Percentiles rank a stretch among this genome's conserved stretches.
Evolutionary conservation across 2,797 vertebrate genomes (phyloP).

Genomic region (Holocentrus rufus): DNA sequence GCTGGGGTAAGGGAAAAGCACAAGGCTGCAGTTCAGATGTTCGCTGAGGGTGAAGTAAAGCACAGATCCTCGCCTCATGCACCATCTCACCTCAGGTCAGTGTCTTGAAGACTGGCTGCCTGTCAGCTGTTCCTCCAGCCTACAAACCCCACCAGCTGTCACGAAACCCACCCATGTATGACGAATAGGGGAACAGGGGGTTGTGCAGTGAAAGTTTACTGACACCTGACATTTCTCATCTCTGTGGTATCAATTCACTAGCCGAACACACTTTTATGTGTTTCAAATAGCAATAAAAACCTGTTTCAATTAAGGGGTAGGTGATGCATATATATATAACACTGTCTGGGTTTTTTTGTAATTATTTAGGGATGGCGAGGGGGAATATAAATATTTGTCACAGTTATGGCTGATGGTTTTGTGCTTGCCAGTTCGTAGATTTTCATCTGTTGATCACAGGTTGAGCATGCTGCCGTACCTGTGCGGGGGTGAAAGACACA

Average conservation of each 20-base stretch:
- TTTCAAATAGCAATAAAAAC: background rate
- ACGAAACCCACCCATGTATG: constrained; percentile 36
- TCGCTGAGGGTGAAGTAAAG: constrained; percentile 15
- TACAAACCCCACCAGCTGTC: constrained; percentile 53
- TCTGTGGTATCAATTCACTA: background rate
- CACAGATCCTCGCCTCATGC: constrained; percentile 39
- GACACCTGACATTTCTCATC: background rate
- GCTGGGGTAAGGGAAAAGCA: constrained; percentile 33
- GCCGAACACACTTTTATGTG: background rate
- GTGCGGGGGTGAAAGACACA: constrained; percentile 77
- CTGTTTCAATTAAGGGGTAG: background rate
- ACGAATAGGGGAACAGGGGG: constrained; percentile 20
- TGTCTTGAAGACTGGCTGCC: constrained; percentile 29
- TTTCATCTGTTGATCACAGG: background rate
- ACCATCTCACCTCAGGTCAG: constrained; percentile 31
- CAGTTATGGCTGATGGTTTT: background rate
- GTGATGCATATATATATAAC: background rate
- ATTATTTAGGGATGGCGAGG: no score
- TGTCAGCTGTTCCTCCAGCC: constrained; percentile 64
- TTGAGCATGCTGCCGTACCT: constrained; percentile 70
- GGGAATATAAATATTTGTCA: no score
- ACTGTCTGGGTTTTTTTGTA: no score
- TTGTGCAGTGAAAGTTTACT: constrained; percentile 32
- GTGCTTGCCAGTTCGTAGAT: background rate
- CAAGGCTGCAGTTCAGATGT: constrained; percentile 30